A percentile compares a stretch with the other conserved stretches of the same genome.
phyloP scores from a whole-genome alignment of 2,797 vertebrate genomes.

The Esox masquinongy region DNA sequence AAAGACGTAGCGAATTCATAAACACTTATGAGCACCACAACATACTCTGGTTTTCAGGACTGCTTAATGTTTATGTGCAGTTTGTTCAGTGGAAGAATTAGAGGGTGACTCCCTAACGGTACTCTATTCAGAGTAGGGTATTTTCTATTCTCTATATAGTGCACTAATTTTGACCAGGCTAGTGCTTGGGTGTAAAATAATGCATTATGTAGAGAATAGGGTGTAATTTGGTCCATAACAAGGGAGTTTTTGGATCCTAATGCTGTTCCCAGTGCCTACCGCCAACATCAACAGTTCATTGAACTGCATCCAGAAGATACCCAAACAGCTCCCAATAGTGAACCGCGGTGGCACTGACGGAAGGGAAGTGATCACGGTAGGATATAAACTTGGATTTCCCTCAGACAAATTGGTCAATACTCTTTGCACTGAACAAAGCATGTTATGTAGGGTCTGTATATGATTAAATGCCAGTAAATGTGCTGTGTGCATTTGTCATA shows the following conservation, averaged over 20 bases:
- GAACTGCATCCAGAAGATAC: conserved; percentile 19
- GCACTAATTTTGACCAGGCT: not conserved
- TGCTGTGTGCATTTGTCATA: too few relatives aligned
- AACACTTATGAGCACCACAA: not conserved
- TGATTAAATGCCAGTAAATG: too few relatives aligned
- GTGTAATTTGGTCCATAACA: not conserved
- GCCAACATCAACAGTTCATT: conserved; percentile 56
- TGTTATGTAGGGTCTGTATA: too few relatives aligned
- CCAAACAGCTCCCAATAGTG: not conserved
- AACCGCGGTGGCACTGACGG: not conserved
- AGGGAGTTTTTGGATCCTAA: conserved; percentile 63
- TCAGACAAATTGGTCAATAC: not conserved
- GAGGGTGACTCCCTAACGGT: conserved; percentile 29
- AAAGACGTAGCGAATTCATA: not conserved
- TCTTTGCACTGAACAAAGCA: too few relatives aligned
- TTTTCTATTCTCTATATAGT: not conserved
- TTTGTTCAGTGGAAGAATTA: conserved; percentile 26
- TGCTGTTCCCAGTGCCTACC: conserved; percentile 34
- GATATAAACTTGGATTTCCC: not conserved
- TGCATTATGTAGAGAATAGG: not conserved
- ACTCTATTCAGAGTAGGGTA: not conserved
- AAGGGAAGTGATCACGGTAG: not conserved
- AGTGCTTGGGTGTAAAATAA: not conserved
- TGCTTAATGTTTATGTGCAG: not conserved
- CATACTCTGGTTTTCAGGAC: not conserved